These are phyloP conservation scores for Tragelaphus strepsiceros DNA, from an alignment of 2,113 vertebrate species.

Conservation along the genomic window DNA sequence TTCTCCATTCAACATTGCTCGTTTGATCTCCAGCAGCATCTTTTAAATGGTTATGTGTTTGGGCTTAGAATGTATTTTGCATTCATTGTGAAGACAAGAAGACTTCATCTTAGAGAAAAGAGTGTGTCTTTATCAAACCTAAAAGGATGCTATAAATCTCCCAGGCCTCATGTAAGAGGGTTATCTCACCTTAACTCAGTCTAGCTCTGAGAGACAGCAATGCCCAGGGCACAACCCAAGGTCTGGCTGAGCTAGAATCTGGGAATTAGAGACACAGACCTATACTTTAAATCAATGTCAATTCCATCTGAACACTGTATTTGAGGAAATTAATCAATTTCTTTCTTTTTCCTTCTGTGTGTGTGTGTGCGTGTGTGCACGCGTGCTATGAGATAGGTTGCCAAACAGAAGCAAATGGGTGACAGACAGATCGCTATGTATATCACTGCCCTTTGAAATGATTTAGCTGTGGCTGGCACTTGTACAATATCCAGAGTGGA, in stretches of 20 bases:
- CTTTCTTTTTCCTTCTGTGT: neutral
- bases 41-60: constrained; percentile 9
- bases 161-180: neutral
- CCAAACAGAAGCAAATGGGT: neutral
- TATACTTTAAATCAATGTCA: constrained; percentile 34
- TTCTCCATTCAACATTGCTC: neutral
- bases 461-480: neutral
- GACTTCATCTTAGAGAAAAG: constrained; percentile 22
- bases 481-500: neutral
- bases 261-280: neutral
- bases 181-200: constrained; percentile 31
- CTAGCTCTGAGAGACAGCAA: neutral
- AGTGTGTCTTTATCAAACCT: constrained; percentile 21
- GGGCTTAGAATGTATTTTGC: constrained; percentile 5
- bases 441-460: neutral
- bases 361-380: neutral
- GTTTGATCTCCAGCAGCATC: constrained; percentile 18
- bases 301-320: neutral
- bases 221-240: neutral
- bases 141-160: neutral
- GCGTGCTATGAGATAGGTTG: neutral
- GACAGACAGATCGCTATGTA: neutral
- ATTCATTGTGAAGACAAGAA: constrained; percentile 31
- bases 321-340: constrained; percentile 8
- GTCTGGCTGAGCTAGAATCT: neutral